A percentile compares a stretch with the other conserved stretches of the same genome.
Conservation (phyloP, 2,797 vertebrate genomes). For the Poecilia gillii region DNA sequence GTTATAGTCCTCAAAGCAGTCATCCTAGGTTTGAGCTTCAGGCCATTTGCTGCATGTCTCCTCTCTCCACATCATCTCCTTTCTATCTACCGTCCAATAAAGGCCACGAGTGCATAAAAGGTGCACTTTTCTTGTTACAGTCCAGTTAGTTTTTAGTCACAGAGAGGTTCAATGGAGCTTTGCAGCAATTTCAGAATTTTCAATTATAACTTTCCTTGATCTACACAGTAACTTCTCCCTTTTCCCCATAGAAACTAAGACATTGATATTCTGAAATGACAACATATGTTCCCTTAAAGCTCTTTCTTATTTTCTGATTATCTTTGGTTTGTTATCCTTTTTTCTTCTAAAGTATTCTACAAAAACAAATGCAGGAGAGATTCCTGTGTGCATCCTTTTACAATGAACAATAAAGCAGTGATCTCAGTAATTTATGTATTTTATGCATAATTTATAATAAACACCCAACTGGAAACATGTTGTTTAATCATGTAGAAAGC, state of each 20-base stretch:
- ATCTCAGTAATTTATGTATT: not conserved
- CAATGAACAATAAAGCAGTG: not conserved
- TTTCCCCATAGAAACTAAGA: not conserved
- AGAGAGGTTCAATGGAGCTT: not conserved
- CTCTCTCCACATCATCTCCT: too few species aligned
- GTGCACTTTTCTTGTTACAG: not conserved
- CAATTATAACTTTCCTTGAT: not conserved
- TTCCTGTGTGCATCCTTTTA: not conserved
- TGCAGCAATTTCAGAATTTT: not conserved
- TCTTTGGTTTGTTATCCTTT: not conserved
- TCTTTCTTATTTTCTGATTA: not conserved
- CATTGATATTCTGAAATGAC: not conserved
- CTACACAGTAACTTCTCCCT: not conserved
- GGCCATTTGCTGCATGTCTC: too few species aligned
- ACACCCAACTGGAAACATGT: not conserved
- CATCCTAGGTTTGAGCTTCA: too few species aligned
- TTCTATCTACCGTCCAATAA: too few species aligned
- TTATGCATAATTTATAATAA: not conserved
- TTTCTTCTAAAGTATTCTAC: not conserved
- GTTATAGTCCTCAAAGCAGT: too few species aligned
- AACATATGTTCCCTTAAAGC: not conserved
- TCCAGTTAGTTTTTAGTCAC: not conserved
- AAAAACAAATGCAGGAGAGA: not conserved
- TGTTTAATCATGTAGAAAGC: not conserved
- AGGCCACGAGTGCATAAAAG: not conserved